Conservation (phyloP, 64 coral and sea anemone genomes). For the Stylophora pistillata region DNA sequence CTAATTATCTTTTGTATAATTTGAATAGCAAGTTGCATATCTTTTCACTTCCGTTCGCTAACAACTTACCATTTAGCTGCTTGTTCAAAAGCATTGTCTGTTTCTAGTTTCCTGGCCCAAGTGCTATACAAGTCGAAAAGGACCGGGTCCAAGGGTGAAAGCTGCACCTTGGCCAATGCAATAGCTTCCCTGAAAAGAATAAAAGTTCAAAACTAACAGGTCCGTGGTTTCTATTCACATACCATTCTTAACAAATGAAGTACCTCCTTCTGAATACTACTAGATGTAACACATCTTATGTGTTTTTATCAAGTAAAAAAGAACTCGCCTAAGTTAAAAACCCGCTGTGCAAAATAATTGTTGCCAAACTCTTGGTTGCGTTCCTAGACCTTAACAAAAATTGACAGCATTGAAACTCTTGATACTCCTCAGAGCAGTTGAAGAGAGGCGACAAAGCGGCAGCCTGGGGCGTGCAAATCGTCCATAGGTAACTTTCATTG, state of each 20-base stretch:
- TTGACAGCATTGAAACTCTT: no score
- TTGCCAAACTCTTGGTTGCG: no score
- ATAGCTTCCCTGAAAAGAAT: constrained; percentile 77
- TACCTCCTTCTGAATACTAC: no score
- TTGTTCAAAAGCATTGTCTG: constrained; percentile 82
- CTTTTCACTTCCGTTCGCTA: not conserved
- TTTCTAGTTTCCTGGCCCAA: constrained; percentile 95
- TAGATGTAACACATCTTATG: no score
- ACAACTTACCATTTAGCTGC: constrained; percentile 88
- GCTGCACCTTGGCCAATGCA: constrained; percentile 88
- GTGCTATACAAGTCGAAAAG: constrained; percentile 77
- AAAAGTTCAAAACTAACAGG: not conserved
- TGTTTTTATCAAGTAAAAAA: not conserved
- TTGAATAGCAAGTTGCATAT: no score
- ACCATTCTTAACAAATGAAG: no score
- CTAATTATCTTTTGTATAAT: not conserved
- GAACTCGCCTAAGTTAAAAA: not conserved
- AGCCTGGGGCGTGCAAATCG: no score
- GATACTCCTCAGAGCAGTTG: no score
- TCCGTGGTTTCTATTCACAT: no score
- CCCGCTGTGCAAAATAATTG: not conserved
- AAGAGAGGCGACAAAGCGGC: no score
- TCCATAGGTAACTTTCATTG: no score
- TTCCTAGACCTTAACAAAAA: no score
- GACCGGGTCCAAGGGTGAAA: constrained; percentile 82